Base-by-base conservation (phyloP, 2,888 invertebrate species). In the Drosophila helvetica region DNA sequence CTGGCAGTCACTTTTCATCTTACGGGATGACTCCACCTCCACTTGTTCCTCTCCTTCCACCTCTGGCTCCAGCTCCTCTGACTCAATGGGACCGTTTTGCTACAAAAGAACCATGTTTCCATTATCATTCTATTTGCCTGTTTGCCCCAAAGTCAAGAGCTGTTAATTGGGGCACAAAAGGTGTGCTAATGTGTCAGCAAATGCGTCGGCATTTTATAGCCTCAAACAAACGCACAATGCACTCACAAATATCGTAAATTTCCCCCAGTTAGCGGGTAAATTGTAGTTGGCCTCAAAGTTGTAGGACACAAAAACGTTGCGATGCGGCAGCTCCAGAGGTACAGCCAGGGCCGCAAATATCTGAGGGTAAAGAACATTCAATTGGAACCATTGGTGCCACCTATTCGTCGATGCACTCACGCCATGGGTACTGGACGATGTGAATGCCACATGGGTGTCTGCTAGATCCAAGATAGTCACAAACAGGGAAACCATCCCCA, bases 261-360 rank as follows among this genome's bases (percentile, higher is more conserved):
- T 58, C 54, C 74, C 78, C 89, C 90, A 91, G 51, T 95, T 95
- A 18, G 90, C 92, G 6, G 95, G 94, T 3, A 94, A 91, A 74
- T 91, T 92, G 91, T 95, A 96, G 88, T 94, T 94, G 0, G 95
- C 94, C 87, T 96, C 96, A 81, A 96, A 95, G 92, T 96, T 96
- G 90, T 95, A 95, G 0, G 96, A 95, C 27, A 96, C 92, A 80
- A 95, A 96, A 18, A 96, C 94, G 84, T 95, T 95, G 74, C 94
- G 94, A 78, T 94, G 94, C 0, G 95, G 95, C 7, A 95, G 93
- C 80, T 95, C 95, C 18, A 96, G 90, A 0, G 96, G 96, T 30
- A 96, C 93, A 0, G 96, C 95, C 70, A 96, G 92, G 0, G 96
- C 96, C 43, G 95, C 89, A 89, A 96, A 95, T n/a, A 95, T 92